Base-by-base conservation (phyloP, 2,113 vertebrate genomes). In the Halichoeres trimaculatus region DNA sequence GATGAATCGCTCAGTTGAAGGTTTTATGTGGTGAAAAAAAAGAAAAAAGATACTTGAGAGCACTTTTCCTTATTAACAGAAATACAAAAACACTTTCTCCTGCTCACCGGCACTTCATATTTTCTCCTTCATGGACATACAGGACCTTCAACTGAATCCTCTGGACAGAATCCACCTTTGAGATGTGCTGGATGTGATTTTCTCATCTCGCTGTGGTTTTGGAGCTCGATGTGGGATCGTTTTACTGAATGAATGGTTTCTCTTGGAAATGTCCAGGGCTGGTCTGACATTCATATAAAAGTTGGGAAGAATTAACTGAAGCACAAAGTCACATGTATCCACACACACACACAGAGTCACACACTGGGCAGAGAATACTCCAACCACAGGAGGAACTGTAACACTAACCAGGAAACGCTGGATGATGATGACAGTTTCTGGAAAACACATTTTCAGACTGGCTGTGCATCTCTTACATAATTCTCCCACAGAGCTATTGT, bases 111-210 rank as follows among this genome's bases (percentile, higher is more conserved):
- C 10, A 30, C 23, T 54, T 26, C 52, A 54, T 20, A 48, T 48
- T 48, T 48, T 20, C 19, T 45, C 1, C 43, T n/a, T 12, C 40
- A 52, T 48, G 45, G 9, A 47, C 57, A 45, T 20, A 51, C 68
- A 70, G 23, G n/a, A 19, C 10, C 36, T 57, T 72, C 50, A 41
- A 26, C 62, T 68, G 45, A 74, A 53, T 48, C 24, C 47, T 7
- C 4, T 9, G 48, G 30, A 64, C 26, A 8, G 47, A 67, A 41
- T 30, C 38, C 0, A 23, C 9, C 64, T 17, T 47, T 38, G 22
- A 72, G 51, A 81, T 83, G 78, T 61, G 78, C 83, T 89, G 87
- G 68, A 88, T 91, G 76, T 78, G 70, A 89, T 91, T 91, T 91
- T 85, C 83, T 75, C 82, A 57, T 84, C 70, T 67, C 76, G 71